Evolutionary conservation across 1,140 invertebrate species (phyloP).

Genomic region (Pristionchus pacificus): DNA sequence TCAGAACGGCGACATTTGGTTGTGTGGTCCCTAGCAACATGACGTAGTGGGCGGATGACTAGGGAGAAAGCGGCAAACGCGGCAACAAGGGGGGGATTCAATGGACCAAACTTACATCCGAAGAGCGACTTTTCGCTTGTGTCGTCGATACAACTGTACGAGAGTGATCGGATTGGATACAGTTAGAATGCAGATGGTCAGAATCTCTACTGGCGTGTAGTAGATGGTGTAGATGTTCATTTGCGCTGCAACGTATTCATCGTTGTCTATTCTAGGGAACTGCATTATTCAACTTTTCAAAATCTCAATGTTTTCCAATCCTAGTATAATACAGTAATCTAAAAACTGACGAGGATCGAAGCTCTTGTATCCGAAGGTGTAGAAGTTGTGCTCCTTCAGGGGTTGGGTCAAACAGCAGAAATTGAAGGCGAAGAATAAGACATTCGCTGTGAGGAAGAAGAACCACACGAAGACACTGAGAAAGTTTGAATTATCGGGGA

Average conservation of each 20-base stretch:
- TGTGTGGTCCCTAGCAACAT: too few species aligned
- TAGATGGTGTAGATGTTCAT: slow-evolving; percentile 45
- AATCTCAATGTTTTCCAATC: too few species aligned
- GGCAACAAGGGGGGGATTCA: too few species aligned
- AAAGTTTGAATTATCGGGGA: too few species aligned
- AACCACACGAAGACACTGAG: slow-evolving; percentile 48
- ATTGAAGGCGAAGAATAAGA: slow-evolving; percentile 42
- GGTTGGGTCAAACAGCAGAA: slow-evolving; percentile 54
- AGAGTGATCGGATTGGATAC: slow-evolving; percentile 55
- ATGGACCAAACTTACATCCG: slow-evolving; percentile 55
- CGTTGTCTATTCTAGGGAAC: too few species aligned
- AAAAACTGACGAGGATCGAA: neutral
- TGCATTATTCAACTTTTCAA: too few species aligned
- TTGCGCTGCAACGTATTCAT: slow-evolving; percentile 41
- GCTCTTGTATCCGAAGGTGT: slow-evolving; percentile 54
- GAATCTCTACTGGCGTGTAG: slow-evolving; percentile 50
- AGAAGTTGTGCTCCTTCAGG: slow-evolving; percentile 42
- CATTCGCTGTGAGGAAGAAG: slow-evolving; percentile 44
- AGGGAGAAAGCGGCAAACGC: too few species aligned
- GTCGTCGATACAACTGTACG: slow-evolving; percentile 51
- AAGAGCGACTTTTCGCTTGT: slow-evolving; percentile 55
- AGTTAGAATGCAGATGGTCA: slow-evolving; percentile 48
- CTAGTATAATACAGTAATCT: too few species aligned
- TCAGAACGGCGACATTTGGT: too few species aligned
- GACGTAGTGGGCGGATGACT: too few species aligned